These are phyloP conservation scores for Prietella phreatophila DNA, from an alignment of 2,113 vertebrate genomes.

Conservation along the genomic window DNA sequence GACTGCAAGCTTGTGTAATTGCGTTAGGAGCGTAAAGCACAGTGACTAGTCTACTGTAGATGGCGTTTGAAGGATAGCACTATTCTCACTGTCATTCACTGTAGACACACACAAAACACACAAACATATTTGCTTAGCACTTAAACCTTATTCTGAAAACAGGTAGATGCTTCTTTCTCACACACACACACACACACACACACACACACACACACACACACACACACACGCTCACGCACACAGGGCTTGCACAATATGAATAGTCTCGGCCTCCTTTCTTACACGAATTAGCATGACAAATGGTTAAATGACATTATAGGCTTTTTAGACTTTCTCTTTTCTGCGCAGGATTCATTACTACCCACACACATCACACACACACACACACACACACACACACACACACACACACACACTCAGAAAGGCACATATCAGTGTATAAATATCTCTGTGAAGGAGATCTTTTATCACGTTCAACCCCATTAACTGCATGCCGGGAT, in stretches of 20 bases:
- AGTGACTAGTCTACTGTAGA: slow-evolving; percentile 5
- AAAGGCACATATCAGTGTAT: slow-evolving; percentile 2
- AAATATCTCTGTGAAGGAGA: slow-evolving; percentile 23
- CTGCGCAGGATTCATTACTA: slow-evolving; percentile 6
- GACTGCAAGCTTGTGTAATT: slow-evolving; percentile 27
- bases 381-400: background rate
- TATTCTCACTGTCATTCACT: slow-evolving; percentile 16
- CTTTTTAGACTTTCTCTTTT: background rate
- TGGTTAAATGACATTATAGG: background rate
- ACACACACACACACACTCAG: background rate
- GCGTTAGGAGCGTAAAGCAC: slow-evolving; percentile 41
- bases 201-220: background rate
- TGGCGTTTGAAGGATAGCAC: slow-evolving; percentile 5
- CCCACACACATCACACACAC: slow-evolving; percentile 19
- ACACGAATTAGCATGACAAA: slow-evolving; percentile 26
- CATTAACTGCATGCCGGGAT: slow-evolving; percentile 41
- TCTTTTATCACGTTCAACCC: slow-evolving; percentile 12
- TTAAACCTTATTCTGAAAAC: background rate
- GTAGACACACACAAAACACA: background rate
- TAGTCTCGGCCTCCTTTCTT: background rate
- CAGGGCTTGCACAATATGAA: slow-evolving; percentile 21
- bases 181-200: background rate
- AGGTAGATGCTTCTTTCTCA: slow-evolving; percentile 11
- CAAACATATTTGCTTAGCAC: slow-evolving; percentile 3
- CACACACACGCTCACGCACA: slow-evolving; percentile 16